Evolutionary conservation across 2,888 invertebrate species (phyloP), one percentile per base, ranked within the genome.

Genomic region (Idaea dimidiata): DNA sequence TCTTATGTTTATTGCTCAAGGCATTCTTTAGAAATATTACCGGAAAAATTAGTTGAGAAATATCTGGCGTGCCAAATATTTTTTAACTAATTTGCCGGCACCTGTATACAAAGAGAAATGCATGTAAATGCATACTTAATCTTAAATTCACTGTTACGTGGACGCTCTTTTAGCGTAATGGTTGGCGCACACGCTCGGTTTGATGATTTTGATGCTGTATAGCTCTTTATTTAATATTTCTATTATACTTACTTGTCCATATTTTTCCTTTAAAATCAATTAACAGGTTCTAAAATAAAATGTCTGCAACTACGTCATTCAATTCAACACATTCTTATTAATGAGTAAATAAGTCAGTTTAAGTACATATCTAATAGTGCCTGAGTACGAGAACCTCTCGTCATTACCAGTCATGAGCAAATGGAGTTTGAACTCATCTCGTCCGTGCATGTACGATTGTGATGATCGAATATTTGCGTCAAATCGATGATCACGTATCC

Each of bases 401-500:
- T 24, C 24, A 24, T 24, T 24, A n/a, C n/a, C 32, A 43, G 43
- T 43, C 32, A 32, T 32, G 6, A 32, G 7, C 32, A 8, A 43
- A 3, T 43, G 43, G 43, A 43, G 43, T 43, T 43, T 43, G 43
- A 43, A 43, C 43, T 43, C 43, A 43, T 43, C 43, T 3, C 14
- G 43, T 14, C 14, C 14, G 32, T 43, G 43, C 43, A 43, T 43
- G 7, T 43, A 43, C 1, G 43, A 43, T 43, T 43, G 43, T 43
- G 43, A 43, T 43, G 43, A 43, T 43, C 43, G 43, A 43, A 43
- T 43, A 43, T 43, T 43, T 43, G 43, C 43, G 43, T 43, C 43
- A 43, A 43, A 43, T 43, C 43, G 43, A 43, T 3, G 24, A 24
- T 5, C 1, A 24, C 43, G 43, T 43, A 14, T 43, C 43, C 43